Evolutionary conservation across 2,888 invertebrate species (phyloP).

Genomic region (Nysson spinosus): DNA sequence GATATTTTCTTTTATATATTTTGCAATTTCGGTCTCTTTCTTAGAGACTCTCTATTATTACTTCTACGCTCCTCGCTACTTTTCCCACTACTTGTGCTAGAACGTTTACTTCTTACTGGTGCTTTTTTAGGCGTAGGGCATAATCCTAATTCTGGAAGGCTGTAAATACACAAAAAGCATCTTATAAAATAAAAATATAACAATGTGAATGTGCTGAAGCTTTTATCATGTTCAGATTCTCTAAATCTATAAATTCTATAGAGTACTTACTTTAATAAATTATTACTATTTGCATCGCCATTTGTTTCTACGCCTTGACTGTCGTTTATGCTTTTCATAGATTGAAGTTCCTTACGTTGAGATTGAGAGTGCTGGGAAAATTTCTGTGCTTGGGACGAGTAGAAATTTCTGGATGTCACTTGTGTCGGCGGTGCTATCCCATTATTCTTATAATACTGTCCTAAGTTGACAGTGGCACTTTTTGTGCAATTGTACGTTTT

Average conservation of each 20-base stretch:
- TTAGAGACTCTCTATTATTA: constrained; percentile 8
- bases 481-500: constrained; percentile 94
- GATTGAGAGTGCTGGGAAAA: constrained; percentile 2
- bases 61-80: background rate
- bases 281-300: background rate
- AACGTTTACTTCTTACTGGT: background rate
- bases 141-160: constrained; percentile 33
- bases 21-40: constrained; percentile 38
- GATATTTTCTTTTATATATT: background rate
- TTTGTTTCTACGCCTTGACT: background rate
- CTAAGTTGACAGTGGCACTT: constrained; percentile 78
- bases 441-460: constrained; percentile 41
- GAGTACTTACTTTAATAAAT: constrained; percentile 16
- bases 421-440: constrained; percentile 45
- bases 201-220: too few relatives aligned
- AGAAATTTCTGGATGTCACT: constrained; percentile 13
- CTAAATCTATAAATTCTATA: too few relatives aligned
- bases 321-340: background rate
- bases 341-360: constrained; percentile 17
- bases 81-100: background rate
- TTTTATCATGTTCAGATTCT: too few relatives aligned
- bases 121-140: constrained; percentile 30
- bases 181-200: background rate
- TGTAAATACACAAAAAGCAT: constrained; percentile 12
- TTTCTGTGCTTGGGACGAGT: constrained; percentile 33